A percentile compares a stretch with the other conserved stretches of the same genome.
These are phyloP conservation scores for Percina caprodes DNA, from an alignment of 2,113 vertebrate genomes.

Conservation along the genomic window DNA sequence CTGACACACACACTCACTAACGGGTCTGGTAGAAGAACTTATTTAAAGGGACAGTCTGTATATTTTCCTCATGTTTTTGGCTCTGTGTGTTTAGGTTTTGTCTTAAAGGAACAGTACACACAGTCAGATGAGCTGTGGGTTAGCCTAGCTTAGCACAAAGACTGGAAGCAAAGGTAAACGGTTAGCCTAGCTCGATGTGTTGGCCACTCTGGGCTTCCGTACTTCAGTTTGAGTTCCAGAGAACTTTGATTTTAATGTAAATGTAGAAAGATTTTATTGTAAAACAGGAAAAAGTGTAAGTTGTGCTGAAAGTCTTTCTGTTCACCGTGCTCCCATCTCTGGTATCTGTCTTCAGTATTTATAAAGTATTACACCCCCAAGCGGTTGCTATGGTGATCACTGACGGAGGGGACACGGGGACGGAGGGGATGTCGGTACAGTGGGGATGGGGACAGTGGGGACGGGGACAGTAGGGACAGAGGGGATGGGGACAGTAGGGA, in stretches of 20 bases:
- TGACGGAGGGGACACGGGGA: not conserved
- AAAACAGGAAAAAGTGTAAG: slow-evolving; percentile 50
- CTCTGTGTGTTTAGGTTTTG: slow-evolving; percentile 18
- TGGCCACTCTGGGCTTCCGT: slow-evolving; percentile 47
- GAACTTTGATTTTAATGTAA: slow-evolving; percentile 66
- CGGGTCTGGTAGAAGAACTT: not conserved
- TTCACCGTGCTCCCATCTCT: slow-evolving; percentile 52
- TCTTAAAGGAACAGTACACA: slow-evolving; percentile 30
- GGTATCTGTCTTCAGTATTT: slow-evolving; percentile 71
- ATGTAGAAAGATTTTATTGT: slow-evolving; percentile 66
- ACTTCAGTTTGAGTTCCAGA: slow-evolving; percentile 63
- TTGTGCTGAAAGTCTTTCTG: slow-evolving; percentile 44
- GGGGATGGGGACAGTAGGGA: too few relatives aligned
- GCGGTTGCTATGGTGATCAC: slow-evolving; percentile 12
- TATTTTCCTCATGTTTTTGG: not conserved
- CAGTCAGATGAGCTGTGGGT: not conserved
- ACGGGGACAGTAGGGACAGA: too few relatives aligned
- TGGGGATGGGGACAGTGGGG: too few relatives aligned
- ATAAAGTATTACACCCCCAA: slow-evolving; percentile 56
- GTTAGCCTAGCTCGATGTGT: slow-evolving; percentile 32
- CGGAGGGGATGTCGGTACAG: too few relatives aligned
- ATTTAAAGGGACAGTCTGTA: not conserved
- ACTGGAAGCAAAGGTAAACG: slow-evolving; percentile 13
- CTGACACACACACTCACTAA: too few relatives aligned
- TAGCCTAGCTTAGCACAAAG: slow-evolving; percentile 58